Base-by-base conservation (phyloP, 1,140 invertebrate species). In the Heliconius hermathena region DNA sequence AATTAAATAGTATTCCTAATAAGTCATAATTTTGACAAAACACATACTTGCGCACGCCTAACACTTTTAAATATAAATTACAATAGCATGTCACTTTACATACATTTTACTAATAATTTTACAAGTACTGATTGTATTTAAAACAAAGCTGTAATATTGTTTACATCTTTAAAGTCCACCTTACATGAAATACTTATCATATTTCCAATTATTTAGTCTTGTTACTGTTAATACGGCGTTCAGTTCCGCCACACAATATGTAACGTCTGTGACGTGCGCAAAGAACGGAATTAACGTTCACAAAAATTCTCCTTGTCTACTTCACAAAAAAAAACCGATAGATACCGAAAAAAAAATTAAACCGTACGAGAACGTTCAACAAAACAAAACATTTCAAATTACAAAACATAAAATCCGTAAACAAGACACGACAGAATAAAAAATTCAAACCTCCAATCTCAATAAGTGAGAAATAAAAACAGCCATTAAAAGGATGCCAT, bases 401-500 rank as follows among this genome's bases (percentile, higher is more conserved):
- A 38, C 57, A 72, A 78, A 71, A 75, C 77, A 72, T 60, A 20
- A 46, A 41, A 60, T 36, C 33, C 46, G 16, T 33, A 73, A 66
- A 33, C 74, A 78, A 84, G 26, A 66, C 33, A 36, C 22, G n/a
- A 66, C 22, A 66, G 22, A 52, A 33, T 20, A 78, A 60, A 79
- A 85, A 80, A 82, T 77, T 74, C 72, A 83, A 85, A 79, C 57
- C 36, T 8, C 16, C 38, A 36, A 57, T 36, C 71, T 60, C 29
- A 73, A 66, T 46, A 57, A 74, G 76, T 82, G 80, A 80, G 71
- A 79, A 83, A 82, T 78, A 86, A 85, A 84, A 85, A 88, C 79
- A 29, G 26, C 77, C 81, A 82, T 86, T 85, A 79, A 85, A 86
- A 88, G 81, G 81, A 82, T 72, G 54, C 83, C 81, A 84, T 83